Evolutionary conservation across 2,797 vertebrate genomes (phyloP).

Genomic region (Anolis apletophallus): DNA sequence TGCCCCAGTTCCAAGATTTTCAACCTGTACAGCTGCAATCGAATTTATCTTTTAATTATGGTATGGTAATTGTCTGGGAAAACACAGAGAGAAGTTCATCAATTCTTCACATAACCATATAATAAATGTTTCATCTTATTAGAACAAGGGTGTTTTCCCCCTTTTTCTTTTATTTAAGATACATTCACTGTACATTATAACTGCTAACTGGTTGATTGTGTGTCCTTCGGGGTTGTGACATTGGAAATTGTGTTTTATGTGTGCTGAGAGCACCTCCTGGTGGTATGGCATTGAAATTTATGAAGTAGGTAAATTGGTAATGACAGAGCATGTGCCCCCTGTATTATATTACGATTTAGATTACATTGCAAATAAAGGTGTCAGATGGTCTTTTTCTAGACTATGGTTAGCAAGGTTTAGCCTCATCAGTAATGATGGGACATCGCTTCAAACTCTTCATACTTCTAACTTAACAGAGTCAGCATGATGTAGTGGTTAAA

Average conservation of each 20-base stretch:
- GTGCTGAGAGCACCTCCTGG: conserved; percentile 11
- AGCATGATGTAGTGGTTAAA: not conserved
- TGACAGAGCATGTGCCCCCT: not conserved
- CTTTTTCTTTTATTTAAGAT: not conserved
- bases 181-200: too few species aligned
- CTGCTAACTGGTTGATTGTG: not conserved
- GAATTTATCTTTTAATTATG: not conserved
- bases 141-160: too few species aligned
- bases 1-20: not conserved
- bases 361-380: not conserved
- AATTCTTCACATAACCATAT: not conserved
- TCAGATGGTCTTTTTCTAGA: not conserved
- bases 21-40: not conserved
- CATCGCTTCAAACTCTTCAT: not conserved
- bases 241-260: not conserved
- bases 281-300: not conserved
- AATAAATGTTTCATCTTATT: not conserved
- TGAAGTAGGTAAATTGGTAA: too few species aligned
- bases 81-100: not conserved
- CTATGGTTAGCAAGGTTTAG: too few species aligned
- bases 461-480: not conserved
- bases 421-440: not conserved
- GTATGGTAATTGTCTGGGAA: not conserved
- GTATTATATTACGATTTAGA: too few species aligned
- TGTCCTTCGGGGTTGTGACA: not conserved